Evolutionary conservation across 2,888 invertebrate genomes (phyloP), one percentile per base, ranked within the genome.

Genomic region (Aphrophora alni): DNA sequence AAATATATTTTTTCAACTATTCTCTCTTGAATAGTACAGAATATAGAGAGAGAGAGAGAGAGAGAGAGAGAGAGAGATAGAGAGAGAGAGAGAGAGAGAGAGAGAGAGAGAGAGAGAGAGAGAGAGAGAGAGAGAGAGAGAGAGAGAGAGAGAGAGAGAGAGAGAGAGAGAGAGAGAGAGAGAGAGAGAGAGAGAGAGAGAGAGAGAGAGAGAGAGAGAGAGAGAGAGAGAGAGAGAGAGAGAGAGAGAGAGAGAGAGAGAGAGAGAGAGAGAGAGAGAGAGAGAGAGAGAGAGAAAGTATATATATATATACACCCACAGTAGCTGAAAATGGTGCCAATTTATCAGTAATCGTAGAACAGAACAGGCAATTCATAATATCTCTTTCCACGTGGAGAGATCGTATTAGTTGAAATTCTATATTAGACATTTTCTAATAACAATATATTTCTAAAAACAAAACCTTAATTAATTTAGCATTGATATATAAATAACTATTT

Each of bases 91-190:
- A 68, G 26, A 27, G 10, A 33, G 12, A 24, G 68, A n/a, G 38
- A 27, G n/a, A 38, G 21, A 69, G 69, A 27, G 38, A 38, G 38
- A 68, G 77, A 74, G 21, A 21, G 17, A 74, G 74, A 74, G 38
- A 26, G 26, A 76, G 59, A 27, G 38, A 68, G 68, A 59, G 68
- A 26, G 68, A n/a, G 68, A 27, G 27, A 25, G 26, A 27, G 26
- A 27, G 26, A 76, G 68, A 27, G 38, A n/a, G 12, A 59, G 51
- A 27, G 27, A 25, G 21, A 28, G 74, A 74, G 38, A 74, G 38
- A 28, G 38, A 14, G 74, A 38, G 17, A 28, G 38, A 8, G 51
- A 10, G 73, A 27, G 12, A 14, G 24, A 14, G 12, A 14, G 24
- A 24, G 12, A 72, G 10, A 24, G 25, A 26, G 27, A 26, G 72